Evolutionary conservation across 2,797 vertebrate genomes (phyloP).

Genomic region (Sciaenops ocellatus): DNA sequence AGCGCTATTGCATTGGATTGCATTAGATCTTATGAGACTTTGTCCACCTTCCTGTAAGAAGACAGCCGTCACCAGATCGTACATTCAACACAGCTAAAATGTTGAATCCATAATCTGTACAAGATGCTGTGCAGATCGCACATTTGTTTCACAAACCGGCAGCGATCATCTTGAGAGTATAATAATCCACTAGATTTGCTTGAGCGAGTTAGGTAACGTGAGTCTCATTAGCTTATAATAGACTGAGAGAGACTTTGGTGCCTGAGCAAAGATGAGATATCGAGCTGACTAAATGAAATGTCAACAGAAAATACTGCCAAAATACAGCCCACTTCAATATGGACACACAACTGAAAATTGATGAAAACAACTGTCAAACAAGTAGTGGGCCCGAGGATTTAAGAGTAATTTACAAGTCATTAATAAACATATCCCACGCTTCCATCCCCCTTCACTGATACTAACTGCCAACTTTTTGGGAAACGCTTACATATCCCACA

Average conservation of each 20-base stretch:
- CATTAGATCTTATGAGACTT: conserved; percentile 1
- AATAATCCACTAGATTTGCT: conserved; percentile 24
- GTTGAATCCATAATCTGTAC: not conserved
- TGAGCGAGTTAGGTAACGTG: conserved; percentile 26
- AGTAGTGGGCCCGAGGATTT: conserved; percentile 47
- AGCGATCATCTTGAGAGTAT: not conserved
- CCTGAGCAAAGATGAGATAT: conserved; percentile 51
- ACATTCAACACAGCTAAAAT: not conserved
- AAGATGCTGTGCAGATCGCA: conserved; percentile 5
- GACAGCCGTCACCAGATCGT: not conserved
- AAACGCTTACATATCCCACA: conserved; percentile 4
- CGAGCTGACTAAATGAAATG: conserved; percentile 64
- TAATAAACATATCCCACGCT: conserved; percentile 45
- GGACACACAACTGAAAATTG: conserved; percentile 43
- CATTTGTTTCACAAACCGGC: conserved; percentile 13
- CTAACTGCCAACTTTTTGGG: conserved; percentile 21
- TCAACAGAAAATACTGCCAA: conserved; percentile 63
- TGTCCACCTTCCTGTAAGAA: conserved; percentile 4
- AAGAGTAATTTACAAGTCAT: conserved; percentile 48
- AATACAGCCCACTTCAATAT: conserved; percentile 46
- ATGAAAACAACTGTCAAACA: conserved; percentile 56
- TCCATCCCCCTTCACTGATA: not conserved
- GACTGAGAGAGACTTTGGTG: conserved; percentile 26
- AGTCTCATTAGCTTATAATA: conserved; percentile 39
- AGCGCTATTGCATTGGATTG: conserved; percentile 37